These are phyloP conservation scores for Plectropomus leopardus DNA, from an alignment of 2,113 vertebrate species.

Conservation along the genomic window DNA sequence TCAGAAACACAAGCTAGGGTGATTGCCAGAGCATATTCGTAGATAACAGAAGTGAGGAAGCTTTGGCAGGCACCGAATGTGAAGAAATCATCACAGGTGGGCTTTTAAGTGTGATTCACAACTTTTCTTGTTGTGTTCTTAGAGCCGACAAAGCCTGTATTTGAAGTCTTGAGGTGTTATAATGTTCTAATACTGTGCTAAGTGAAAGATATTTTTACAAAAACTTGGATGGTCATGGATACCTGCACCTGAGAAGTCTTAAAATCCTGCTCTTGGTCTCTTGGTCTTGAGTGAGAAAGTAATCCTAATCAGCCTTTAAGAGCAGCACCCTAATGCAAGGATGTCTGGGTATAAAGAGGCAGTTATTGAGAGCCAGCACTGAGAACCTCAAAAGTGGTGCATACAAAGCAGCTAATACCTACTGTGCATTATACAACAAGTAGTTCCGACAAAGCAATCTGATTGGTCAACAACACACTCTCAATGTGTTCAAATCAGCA, in stretches of 20 bases:
- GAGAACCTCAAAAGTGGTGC: not conserved
- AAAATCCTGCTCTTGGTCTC: not conserved
- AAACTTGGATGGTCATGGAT: conserved; percentile 29
- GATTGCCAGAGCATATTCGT: conserved; percentile 22
- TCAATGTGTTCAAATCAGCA: too few relatives aligned
- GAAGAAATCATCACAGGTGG: not conserved
- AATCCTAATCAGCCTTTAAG: conserved; percentile 3
- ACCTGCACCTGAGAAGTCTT: conserved; percentile 16
- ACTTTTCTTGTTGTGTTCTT: conserved; percentile 13
- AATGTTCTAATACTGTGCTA: not conserved
- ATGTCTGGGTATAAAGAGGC: conserved; percentile 26
- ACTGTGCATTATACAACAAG: not conserved
- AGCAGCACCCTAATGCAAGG: conserved; percentile 9
- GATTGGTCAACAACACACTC: too few relatives aligned
- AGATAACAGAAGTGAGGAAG: conserved; percentile 25
- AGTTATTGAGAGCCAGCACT: conserved; percentile 3
- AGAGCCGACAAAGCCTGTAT: not conserved
- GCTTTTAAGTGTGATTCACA: conserved; percentile 10
- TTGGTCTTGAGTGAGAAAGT: conserved; percentile 11
- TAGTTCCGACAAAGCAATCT: too few relatives aligned
- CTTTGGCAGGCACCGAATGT: not conserved
- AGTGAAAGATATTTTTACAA: conserved; percentile 10
- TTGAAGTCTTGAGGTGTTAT: not conserved
- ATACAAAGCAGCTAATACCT: not conserved
- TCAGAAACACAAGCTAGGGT: conserved; percentile 54